Evolutionary conservation across 2,888 invertebrate genomes (phyloP), one percentile per base, ranked within the genome.

Genomic region (Cyaniris semiargus): DNA sequence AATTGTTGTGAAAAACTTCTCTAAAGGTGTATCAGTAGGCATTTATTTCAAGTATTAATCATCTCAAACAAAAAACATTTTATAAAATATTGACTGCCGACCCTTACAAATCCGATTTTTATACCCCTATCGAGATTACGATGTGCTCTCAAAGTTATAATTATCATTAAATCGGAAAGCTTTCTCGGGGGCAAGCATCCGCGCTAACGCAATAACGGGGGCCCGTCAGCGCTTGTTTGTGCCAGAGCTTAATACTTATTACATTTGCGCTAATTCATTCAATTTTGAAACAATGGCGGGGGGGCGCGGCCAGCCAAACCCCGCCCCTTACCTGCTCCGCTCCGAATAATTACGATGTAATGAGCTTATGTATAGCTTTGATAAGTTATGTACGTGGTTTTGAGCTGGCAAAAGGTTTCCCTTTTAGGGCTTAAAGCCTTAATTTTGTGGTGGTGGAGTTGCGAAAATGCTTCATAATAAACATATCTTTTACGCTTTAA

Each of bases 181-280:
- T 89, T 86, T 83, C 83, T 83, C 83, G 83, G 77, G 83, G 82
- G 84, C 81, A 82, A 85, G 85, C 86, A 83, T 84, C 83, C 86
- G 86, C 85, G 86, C 86, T 91, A 93, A 93, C 92, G 88, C 84
- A 90, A 93, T 93, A 87, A 89, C 86, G 84, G 86, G 89, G 90
- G 87, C 84, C 86, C 86, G 90, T 87, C 87, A 86, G 86, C 87
- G 81, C 87, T 89, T 92, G 90, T 93, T 92, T 93, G 86, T 87
- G 86, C 86, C 85, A 84, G 87, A 88, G 86, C 86, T 86, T 93
- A 93, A 93, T 91, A 90, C 89, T 92, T 93, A 93, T 92, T 92
- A 90, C 91, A 92, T 93, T 93, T 89, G 84, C 81, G 88, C 89
- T 94, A 94, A 93, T 94, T 93, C 92, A 94, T 94, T 93, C 93